Evolutionary conservation across 2,888 invertebrate species (phyloP).

Genomic region (Entomobrya proxima): DNA sequence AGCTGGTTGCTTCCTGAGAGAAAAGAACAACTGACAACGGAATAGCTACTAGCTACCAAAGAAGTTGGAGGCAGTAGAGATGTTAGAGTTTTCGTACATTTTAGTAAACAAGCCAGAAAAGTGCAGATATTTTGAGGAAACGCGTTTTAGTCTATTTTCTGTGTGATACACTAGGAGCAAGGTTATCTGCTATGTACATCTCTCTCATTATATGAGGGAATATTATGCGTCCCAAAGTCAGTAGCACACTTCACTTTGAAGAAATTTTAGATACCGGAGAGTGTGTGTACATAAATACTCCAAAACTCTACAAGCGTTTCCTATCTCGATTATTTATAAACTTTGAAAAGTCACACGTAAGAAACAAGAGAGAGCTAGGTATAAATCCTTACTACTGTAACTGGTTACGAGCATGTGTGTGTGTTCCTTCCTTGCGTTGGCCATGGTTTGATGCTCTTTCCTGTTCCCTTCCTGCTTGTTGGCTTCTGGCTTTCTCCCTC

Average conservation of each 20-base stretch:
- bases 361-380: background rate
- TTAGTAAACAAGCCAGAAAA: background rate
- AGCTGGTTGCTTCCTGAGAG: background rate
- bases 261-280: too few species aligned
- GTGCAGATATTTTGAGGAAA: background rate
- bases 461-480: background rate
- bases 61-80: background rate
- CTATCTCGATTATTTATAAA: constrained; percentile 26
- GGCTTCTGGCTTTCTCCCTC: background rate
- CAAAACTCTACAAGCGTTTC: background rate
- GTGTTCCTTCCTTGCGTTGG: background rate
- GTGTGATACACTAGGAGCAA: background rate
- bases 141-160: background rate
- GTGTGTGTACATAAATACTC: background rate
- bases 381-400: constrained; percentile 11
- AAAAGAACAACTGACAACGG: too few species aligned
- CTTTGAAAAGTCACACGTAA: constrained; percentile 13
- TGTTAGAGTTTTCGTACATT: background rate
- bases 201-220: too few species aligned
- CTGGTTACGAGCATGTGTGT: too few species aligned
- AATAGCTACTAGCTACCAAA: background rate
- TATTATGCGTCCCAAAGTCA: too few species aligned
- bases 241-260: too few species aligned
- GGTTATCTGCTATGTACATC: background rate
- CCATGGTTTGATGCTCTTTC: background rate